Evolutionary conservation across 2,888 invertebrate species (phyloP).

Genomic region (Phymatocera aterrima): DNA sequence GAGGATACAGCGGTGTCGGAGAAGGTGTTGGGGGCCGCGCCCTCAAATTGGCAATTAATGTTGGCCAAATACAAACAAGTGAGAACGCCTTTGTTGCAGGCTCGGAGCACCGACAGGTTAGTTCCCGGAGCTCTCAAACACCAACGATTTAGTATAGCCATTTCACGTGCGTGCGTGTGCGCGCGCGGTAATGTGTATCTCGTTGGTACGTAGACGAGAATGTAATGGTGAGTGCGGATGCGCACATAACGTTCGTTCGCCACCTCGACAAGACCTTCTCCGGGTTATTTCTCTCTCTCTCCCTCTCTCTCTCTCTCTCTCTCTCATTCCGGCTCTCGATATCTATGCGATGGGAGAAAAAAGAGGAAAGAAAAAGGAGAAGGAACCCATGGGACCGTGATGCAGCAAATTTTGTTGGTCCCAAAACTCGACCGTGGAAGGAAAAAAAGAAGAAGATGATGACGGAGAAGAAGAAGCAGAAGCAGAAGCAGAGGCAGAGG

Average conservation of each 20-base stretch:
- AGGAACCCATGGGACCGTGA: constrained; percentile 35
- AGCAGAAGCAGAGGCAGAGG: no score
- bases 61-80: constrained; percentile 46
- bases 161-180: neutral
- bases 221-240: neutral
- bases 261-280: neutral
- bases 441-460: constrained; percentile 7
- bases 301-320: neutral
- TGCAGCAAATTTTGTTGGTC: constrained; percentile 30
- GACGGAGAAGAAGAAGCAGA: constrained; percentile 15
- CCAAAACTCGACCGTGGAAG: constrained; percentile 19
- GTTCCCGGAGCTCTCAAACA: neutral
- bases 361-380: neutral
- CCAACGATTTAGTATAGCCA: neutral
- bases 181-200: neutral
- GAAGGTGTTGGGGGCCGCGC: constrained; percentile 38
- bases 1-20: constrained; percentile 43
- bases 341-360: no score
- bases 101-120: constrained; percentile 6
- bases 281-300: neutral
- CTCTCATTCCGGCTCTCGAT: neutral
- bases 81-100: constrained; percentile 38
- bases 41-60: constrained; percentile 47
- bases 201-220: no score
- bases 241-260: no score